Evolutionary conservation across 2,113 vertebrate genomes (phyloP).

Genomic region (Aphelocoma coerulescens): DNA sequence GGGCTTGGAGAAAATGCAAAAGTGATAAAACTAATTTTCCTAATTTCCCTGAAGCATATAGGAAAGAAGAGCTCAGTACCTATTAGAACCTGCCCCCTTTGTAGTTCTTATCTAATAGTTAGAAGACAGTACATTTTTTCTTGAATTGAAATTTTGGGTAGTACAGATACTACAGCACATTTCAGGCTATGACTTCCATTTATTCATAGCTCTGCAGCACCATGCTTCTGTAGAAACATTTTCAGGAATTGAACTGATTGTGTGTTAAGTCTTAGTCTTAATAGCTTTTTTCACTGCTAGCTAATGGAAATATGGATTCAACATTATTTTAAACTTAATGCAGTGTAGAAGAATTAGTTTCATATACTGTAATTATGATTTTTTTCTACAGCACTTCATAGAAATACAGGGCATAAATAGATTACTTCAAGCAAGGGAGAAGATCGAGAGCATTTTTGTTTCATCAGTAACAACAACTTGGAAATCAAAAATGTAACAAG

Average conservation of each 20-base stretch:
- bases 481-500: neutral
- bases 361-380: constrained; percentile 13
- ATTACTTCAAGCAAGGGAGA: neutral
- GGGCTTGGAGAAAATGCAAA: neutral
- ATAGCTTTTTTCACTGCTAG: constrained; percentile 48
- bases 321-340: constrained; percentile 43
- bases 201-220: constrained; percentile 15
- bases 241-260: constrained; percentile 8
- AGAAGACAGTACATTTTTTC: neutral
- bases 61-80: neutral
- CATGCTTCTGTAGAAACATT: neutral
- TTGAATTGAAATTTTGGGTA: neutral
- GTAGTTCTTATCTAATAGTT: neutral
- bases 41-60: neutral
- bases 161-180: neutral
- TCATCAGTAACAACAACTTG: neutral
- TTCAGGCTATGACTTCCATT: neutral
- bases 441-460: neutral
- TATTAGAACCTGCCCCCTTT: neutral
- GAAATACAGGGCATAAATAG: constrained; percentile 11
- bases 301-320: constrained; percentile 48
- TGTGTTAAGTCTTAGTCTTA: constrained; percentile 12
- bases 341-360: constrained; percentile 25
- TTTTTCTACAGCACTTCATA: neutral
- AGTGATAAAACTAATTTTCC: neutral